phyloP scores from a whole-genome alignment of 2,888 invertebrate species.

The Daptonema setosum region DNA sequence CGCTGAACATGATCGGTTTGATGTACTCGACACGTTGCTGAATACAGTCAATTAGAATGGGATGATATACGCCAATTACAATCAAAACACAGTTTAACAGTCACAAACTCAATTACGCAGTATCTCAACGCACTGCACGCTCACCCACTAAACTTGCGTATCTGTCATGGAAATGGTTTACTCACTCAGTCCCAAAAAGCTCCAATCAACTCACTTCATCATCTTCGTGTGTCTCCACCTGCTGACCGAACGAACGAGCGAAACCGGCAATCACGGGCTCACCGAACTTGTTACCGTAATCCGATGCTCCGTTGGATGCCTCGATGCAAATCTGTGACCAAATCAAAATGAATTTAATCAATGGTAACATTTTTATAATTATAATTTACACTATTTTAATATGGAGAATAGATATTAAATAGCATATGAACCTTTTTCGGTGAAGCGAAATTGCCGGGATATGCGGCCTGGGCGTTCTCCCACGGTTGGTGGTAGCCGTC shows the following conservation, averaged over 20 bases:
- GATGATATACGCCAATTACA: no score
- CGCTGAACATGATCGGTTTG: conserved; percentile 97
- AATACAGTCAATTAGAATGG: no score
- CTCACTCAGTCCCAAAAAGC: conserved; percentile 9
- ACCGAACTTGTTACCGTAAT: conserved; percentile 93
- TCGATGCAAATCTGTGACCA: conserved; percentile 46
- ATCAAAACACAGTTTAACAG: no score
- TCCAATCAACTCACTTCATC: not conserved
- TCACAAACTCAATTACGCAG: conserved; percentile 43
- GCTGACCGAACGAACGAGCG: conserved; percentile 64
- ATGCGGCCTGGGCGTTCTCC: conserved; percentile 49
- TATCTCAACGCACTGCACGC: no score
- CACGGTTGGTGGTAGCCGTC: conserved; percentile 72
- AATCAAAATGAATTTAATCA: not conserved
- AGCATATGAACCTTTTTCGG: conserved; percentile 49
- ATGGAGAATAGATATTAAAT: no score
- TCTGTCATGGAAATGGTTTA: no score
- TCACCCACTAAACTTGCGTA: no score
- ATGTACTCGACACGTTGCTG: conserved; percentile 88
- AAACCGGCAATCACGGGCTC: conserved; percentile 82
- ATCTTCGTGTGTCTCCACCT: conserved; percentile 29
- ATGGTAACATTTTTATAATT: not conserved
- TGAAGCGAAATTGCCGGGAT: conserved; percentile 69
- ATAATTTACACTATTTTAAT: not conserved
- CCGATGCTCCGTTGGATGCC: conserved; percentile 90